A percentile compares a stretch with the other conserved stretches of the same genome.
Evolutionary conservation across 1,140 invertebrate species (phyloP).

Genomic region (Dreissena polymorpha): DNA sequence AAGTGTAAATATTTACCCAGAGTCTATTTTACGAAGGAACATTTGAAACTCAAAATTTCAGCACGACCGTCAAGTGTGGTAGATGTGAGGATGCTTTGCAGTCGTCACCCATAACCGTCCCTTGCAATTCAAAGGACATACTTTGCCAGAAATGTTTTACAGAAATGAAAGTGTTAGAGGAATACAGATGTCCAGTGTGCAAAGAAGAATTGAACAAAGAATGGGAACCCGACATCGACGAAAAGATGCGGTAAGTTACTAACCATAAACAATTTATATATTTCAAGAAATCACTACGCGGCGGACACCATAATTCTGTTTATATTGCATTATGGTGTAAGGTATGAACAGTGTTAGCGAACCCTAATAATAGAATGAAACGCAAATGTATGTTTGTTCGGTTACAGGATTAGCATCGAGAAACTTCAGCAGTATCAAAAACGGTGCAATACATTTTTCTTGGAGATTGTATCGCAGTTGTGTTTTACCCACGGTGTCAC

Average conservation of each 20-base stretch:
- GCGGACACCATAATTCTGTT: no score
- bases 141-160: not conserved
- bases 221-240: not conserved
- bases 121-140: conserved; percentile 5
- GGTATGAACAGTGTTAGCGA: not conserved
- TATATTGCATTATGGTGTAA: no score
- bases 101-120: not conserved
- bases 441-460: conserved; percentile 70
- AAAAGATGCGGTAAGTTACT: not conserved
- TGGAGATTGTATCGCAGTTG: conserved; percentile 69
- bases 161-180: not conserved
- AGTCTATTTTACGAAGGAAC: not conserved
- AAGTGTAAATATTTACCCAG: not conserved
- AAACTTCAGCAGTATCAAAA: conserved; percentile 51
- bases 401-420: not conserved
- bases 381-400: not conserved
- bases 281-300: no score
- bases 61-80: conserved; percentile 1
- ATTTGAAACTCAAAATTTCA: not conserved
- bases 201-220: not conserved
- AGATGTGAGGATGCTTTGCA: conserved; percentile 11
- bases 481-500: conserved; percentile 67
- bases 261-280: no score
- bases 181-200: conserved; percentile 2
- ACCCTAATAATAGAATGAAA: not conserved